These are phyloP conservation scores for Helarctos malayanus DNA, from an alignment of 2,797 vertebrate genomes.

Conservation along the genomic window DNA sequence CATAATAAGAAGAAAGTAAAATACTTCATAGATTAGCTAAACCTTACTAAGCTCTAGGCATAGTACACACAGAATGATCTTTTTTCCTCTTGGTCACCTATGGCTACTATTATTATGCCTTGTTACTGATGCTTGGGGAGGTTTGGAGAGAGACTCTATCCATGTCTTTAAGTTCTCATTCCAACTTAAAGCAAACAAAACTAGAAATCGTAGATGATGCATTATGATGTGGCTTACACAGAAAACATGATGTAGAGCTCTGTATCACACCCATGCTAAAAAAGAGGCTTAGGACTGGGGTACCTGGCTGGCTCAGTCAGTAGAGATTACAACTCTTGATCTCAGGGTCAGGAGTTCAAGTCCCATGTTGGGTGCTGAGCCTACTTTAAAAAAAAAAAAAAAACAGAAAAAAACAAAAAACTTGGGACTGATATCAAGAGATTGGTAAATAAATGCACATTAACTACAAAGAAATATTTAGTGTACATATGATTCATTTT, in stretches of 20 bases:
- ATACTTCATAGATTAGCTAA: neutral
- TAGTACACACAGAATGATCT: neutral
- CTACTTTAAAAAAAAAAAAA: neutral
- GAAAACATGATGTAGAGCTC: neutral
- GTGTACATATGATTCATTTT: neutral
- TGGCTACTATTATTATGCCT: neutral
- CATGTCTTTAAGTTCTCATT: neutral
- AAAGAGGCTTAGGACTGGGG: neutral
- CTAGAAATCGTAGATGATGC: neutral
- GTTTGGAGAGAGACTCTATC: neutral
- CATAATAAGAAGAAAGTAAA: neutral
- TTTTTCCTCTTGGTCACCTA: neutral
- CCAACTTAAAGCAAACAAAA: constrained; percentile 52
- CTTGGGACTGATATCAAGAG: neutral
- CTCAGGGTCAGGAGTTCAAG: neutral
- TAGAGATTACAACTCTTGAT: neutral
- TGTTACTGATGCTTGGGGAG: neutral
- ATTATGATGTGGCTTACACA: neutral
- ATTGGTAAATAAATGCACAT: neutral
- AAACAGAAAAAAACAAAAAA: neutral
- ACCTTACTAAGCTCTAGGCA: neutral
- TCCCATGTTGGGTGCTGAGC: neutral
- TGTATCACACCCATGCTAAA: neutral
- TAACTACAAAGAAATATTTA: constrained; percentile 55
- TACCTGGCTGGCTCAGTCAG: neutral